phyloP scores from a whole-genome alignment of 2,888 invertebrate species.

The Paralinhomoeus sp. region DNA sequence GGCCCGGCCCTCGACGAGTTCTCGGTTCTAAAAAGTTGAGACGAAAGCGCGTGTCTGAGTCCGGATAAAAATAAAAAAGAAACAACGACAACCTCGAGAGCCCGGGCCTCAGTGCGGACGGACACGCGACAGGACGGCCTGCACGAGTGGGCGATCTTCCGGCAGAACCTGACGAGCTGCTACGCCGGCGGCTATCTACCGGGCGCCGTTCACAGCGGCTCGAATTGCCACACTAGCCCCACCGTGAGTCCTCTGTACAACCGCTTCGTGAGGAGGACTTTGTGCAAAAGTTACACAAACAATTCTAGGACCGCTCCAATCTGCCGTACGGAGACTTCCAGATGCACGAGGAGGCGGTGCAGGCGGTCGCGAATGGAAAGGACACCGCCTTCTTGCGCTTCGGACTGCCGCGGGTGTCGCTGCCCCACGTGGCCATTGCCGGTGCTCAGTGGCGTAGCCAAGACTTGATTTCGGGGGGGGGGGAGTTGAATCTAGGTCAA shows the following conservation, averaged over 20 bases:
- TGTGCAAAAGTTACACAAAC: not conserved
- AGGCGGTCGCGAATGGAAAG: slow-evolving; percentile 68
- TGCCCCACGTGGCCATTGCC: too few relatives aligned
- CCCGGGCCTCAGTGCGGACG: too few relatives aligned
- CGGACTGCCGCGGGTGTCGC: slow-evolving; percentile 58
- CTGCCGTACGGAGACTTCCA: slow-evolving; percentile 55
- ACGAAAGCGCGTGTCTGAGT: too few relatives aligned
- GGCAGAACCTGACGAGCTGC: slow-evolving; percentile 25
- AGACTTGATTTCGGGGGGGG: too few relatives aligned
- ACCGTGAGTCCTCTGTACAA: not conserved
- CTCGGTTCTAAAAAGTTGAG: too few relatives aligned
- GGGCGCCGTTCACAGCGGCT: too few relatives aligned
- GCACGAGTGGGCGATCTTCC: slow-evolving; percentile 71
- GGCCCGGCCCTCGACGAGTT: too few relatives aligned
- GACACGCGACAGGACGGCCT: slow-evolving; percentile 68
- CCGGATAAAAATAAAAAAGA: too few relatives aligned
- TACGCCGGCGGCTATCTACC: slow-evolving; percentile 5
- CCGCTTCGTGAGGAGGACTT: not conserved
- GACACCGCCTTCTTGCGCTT: slow-evolving; percentile 80
- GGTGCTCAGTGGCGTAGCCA: too few relatives aligned
- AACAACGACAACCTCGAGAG: too few relatives aligned
- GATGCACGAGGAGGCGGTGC: slow-evolving; percentile 68
- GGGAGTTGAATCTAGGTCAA: too few relatives aligned
- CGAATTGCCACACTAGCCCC: not conserved
- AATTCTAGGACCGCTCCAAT: not conserved